A percentile compares a stretch with the other conserved stretches of the same genome.
Evolutionary conservation across 1,140 invertebrate genomes (phyloP).

Genomic region (Drosophila sechellia): DNA sequence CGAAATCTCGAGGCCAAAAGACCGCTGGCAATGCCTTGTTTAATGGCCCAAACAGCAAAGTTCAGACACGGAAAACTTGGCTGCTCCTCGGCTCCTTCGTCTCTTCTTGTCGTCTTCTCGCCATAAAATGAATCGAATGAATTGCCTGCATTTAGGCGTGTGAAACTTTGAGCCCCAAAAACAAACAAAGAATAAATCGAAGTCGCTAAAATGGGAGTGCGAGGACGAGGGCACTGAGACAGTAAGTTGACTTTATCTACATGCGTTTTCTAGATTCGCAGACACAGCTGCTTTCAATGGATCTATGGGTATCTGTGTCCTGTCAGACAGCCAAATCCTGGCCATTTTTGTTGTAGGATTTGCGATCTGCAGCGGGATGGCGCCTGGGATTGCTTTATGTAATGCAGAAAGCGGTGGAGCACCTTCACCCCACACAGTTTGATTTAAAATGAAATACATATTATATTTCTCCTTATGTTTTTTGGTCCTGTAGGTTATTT

Average conservation of each 20-base stretch:
- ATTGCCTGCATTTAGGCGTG: constrained; percentile 35
- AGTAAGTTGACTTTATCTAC: constrained; percentile 42
- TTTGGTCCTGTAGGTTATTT: no score
- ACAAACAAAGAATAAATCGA: constrained; percentile 36
- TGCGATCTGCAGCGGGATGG: constrained; percentile 11
- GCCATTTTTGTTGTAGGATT: constrained; percentile 60
- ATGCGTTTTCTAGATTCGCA: constrained; percentile 38
- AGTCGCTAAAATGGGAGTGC: not conserved
- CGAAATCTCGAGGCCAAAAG: not conserved
- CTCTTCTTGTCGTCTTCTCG: not conserved
- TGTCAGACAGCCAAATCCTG: constrained; percentile 29
- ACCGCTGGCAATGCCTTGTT: constrained; percentile 19
- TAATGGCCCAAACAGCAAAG: constrained; percentile 27
- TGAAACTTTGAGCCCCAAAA: constrained; percentile 21
- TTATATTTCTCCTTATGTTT: no score
- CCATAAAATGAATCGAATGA: constrained; percentile 12
- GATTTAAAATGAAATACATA: no score
- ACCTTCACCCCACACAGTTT: no score
- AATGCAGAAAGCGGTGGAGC: not conserved
- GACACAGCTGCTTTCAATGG: constrained; percentile 8
- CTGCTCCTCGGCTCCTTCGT: not conserved
- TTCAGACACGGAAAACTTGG: constrained; percentile 17
- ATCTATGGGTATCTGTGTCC: not conserved
- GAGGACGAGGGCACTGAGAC: not conserved
- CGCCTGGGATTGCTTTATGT: not conserved